Evolutionary conservation across 2,888 invertebrate genomes (phyloP).

Genomic region (Sepiola atlantica): DNA sequence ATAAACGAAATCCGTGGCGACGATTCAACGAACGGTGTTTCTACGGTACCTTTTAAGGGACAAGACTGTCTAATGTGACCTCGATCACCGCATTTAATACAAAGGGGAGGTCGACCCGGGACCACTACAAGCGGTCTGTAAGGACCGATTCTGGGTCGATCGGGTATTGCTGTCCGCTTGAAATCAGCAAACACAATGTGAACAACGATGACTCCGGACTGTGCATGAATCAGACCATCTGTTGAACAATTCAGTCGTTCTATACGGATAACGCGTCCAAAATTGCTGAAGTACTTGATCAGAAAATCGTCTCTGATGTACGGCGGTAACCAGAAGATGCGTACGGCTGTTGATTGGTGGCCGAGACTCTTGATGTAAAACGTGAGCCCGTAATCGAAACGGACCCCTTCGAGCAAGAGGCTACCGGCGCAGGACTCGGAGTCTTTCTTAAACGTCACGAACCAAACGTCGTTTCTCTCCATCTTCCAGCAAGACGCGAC

Average conservation of each 20-base stretch:
- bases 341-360: background rate
- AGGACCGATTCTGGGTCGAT: background rate
- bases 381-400: background rate
- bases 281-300: constrained; percentile 23
- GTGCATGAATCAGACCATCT: background rate
- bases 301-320: constrained; percentile 35
- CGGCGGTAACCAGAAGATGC: constrained; percentile 11
- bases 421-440: constrained; percentile 23
- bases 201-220: constrained; percentile 34
- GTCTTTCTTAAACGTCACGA: background rate
- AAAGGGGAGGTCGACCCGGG: constrained; percentile 16
- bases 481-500: constrained; percentile 33
- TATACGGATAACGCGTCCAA: constrained; percentile 16
- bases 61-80: constrained; percentile 34
- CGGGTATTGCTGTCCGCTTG: background rate
- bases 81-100: constrained; percentile 9
- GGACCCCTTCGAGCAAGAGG: background rate
- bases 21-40: background rate
- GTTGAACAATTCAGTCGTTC: background rate
- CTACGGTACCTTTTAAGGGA: background rate
- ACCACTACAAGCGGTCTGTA: background rate
- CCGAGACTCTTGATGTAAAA: background rate
- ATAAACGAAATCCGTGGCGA: background rate
- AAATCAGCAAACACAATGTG: constrained; percentile 35
- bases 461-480: constrained; percentile 38